These are phyloP conservation scores for Todiramphus saurophagus DNA, from an alignment of 2,113 vertebrate genomes.

Conservation along the genomic window DNA sequence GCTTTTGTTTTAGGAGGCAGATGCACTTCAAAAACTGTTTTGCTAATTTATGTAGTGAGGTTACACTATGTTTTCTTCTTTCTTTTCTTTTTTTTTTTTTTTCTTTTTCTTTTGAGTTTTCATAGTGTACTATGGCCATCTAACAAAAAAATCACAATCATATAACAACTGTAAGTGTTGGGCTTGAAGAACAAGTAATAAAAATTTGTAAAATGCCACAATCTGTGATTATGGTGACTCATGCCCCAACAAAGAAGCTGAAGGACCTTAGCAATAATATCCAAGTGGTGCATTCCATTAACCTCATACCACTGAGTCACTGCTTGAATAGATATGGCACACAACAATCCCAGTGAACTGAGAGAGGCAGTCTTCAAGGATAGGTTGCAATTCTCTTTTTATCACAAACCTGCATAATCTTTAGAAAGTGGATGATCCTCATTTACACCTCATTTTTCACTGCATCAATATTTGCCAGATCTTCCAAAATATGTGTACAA, in stretches of 20 bases:
- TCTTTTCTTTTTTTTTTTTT: not conserved
- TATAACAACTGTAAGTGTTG: not conserved
- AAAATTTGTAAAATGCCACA: not conserved
- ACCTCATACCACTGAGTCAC: constrained; percentile 18
- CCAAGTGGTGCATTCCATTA: not conserved
- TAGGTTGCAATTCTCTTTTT: not conserved
- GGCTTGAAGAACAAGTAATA: constrained; percentile 4
- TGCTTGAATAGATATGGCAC: not conserved
- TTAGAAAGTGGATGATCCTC: not conserved
- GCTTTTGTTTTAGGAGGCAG: not conserved
- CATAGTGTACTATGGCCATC: not conserved
- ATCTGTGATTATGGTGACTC: constrained; percentile 7
- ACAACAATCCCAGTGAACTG: not conserved
- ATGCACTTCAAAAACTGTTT: not conserved
- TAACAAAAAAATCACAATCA: not conserved
- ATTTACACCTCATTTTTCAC: not conserved
- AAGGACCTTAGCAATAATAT: not conserved
- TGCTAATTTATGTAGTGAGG: not conserved
- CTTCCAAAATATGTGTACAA: not conserved
- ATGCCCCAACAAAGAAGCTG: constrained; percentile 7
- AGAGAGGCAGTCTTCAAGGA: not conserved
- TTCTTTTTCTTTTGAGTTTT: not conserved
- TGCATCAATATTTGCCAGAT: not conserved
- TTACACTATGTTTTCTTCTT: not conserved
- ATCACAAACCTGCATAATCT: not conserved